Evolutionary conservation across 2,888 invertebrate genomes (phyloP), one percentile per base, ranked within the genome.

Genomic region (Phengaris arion): DNA sequence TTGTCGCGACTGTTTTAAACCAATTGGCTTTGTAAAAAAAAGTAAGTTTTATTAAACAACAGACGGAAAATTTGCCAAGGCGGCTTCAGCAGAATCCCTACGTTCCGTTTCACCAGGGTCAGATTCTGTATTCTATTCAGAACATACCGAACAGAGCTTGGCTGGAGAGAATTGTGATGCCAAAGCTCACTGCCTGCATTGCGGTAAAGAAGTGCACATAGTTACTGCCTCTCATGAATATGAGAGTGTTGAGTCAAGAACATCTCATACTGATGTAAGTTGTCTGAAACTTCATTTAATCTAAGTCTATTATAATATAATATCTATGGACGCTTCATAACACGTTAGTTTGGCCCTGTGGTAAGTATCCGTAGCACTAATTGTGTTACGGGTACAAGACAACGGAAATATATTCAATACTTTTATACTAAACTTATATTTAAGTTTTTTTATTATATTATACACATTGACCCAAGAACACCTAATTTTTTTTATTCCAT

Each of bases 71-170:
- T 92, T 88, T 81, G 90, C 97, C 75, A 97, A 97, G 90, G 97
- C 97, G 10, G 94, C 97, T 77, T 97, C 97, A 81, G 97, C 97
- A 70, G 98, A 98, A 89, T 97, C 97, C 0, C 90, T 98, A 75
- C 95, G 98, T 73, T 97, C 97, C n/a, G 97, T 97, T 64, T 97
- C 97, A 83, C 98, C 98, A 5, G 98, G 98, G 46, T 98, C 97
- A 79, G 98, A 98, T 88, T 97, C 97, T 76, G 98, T 98, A 48
- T 98, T 98, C 90, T 97, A 97, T 90, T 97, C 97, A 84, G 97
- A 97, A 87, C 95, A 94, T 80, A 95, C 95, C 12, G 96, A 95
- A 85, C 94, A 94, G 75, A 92, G 91, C 78, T 83, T 89, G 74
- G 91, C 90, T 15, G 89, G 86, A 3, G 88, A 93, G n/a, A 95